phyloP scores from a whole-genome alignment of 2,888 invertebrate genomes.

The Agrochola circellaris region DNA sequence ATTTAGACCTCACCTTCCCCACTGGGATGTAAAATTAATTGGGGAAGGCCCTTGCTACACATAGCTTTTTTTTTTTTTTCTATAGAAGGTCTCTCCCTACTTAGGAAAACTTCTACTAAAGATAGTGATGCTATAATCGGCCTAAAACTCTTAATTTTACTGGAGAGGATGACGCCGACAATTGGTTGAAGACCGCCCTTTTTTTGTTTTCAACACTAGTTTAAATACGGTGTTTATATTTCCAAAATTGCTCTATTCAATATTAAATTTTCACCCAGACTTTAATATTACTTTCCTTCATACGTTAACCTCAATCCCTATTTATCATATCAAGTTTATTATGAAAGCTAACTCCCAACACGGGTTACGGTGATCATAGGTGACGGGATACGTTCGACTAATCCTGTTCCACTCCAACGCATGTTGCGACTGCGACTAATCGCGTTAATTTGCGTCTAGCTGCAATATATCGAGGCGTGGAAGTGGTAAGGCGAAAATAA shows the following conservation, averaged over 20 bases:
- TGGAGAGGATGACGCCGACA: no score
- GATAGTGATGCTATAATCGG: background rate
- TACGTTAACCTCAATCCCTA: slow-evolving; percentile 12
- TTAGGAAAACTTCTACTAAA: no score
- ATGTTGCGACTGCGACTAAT: slow-evolving; percentile 54
- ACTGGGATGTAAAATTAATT: background rate
- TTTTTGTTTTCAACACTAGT: background rate
- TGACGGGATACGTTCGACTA: slow-evolving; percentile 55
- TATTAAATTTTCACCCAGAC: background rate
- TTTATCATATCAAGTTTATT: slow-evolving; percentile 56
- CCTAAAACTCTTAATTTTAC: background rate
- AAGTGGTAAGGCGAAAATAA: background rate
- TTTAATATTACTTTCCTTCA: slow-evolving; percentile 11
- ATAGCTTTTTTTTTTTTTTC: no score
- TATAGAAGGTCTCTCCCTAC: no score
- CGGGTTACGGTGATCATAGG: slow-evolving; percentile 40
- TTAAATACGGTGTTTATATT: background rate
- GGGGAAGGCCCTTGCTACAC: no score
- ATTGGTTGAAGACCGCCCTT: no score
- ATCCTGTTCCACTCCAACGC: slow-evolving; percentile 52
- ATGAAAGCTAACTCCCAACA: slow-evolving; percentile 55
- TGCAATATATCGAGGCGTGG: background rate
- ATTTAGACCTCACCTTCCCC: background rate
- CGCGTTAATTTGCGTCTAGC: slow-evolving; percentile 48
- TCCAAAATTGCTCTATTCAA: background rate